Base-by-base conservation (phyloP, 2,888 invertebrate species). In the Eupeodes luniger region DNA sequence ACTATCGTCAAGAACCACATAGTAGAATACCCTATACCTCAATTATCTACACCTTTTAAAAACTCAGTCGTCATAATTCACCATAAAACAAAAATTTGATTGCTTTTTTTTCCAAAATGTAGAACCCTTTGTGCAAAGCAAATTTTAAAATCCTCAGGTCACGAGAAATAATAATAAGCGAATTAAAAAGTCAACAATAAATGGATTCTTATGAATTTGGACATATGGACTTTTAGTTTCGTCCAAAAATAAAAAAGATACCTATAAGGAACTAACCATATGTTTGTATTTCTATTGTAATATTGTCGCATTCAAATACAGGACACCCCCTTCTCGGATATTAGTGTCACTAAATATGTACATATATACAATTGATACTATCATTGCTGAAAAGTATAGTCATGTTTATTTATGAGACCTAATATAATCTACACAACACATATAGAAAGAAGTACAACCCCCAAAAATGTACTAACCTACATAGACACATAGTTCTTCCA, bases 361-460 rank as follows among this genome's bases (percentile, higher is more conserved):
- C 47, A n/a, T 5, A 59, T 27, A 27, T 27, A 27, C 27, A 27
- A 27, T 49, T 67, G 72, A 72, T 72, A 34, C 44, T 34, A 59
- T 72, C 59, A 72, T 11, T 47, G 27, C 57, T 47, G 47, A 47
- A 59, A 47, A 53, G 9, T 27, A 36, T 27, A 34, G 10, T 27
- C 47, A 72, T 72, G 70, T 70, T 55, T 70, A 40, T 70, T 70
- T 55, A 70, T 70, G 55, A 70, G 53, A 12, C 47, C 16, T 27
- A 5, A 19, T 11, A 16, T 61, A 19, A 11, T 1, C 4, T 10
- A 4, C 0, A 19, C 11, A 5, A 16, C 27, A 27, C 27, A 27
- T 27, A 27, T 27, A 27, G 27, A 27, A 27, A 27, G 3, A 27
- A 27, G 27, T 27, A 59, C 34, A 59, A 59, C 70, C 70, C 40